phyloP scores from a whole-genome alignment of 1,140 invertebrate species.

The Dryas iulia region DNA sequence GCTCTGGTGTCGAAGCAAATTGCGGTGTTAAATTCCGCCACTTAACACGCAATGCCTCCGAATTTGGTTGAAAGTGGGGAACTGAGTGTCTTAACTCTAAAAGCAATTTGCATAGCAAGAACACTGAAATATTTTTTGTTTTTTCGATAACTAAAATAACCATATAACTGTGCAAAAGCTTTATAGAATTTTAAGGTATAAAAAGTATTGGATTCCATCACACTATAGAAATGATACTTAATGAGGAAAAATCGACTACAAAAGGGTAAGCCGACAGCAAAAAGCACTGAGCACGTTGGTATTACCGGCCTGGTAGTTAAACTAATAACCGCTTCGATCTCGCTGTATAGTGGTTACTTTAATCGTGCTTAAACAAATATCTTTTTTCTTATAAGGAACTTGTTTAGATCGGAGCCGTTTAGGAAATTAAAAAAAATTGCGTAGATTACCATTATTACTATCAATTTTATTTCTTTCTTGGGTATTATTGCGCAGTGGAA shows the following conservation, averaged over 20 bases:
- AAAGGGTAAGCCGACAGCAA: conserved; percentile 49
- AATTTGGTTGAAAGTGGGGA: no score
- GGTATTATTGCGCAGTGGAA: no score
- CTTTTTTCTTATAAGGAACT: not conserved
- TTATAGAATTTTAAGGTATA: not conserved
- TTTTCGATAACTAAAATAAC: not conserved
- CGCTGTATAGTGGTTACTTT: conserved; percentile 17
- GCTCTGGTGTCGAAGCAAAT: no score
- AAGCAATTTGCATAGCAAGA: not conserved
- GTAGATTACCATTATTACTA: not conserved
- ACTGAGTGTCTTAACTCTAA: no score
- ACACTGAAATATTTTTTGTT: not conserved
- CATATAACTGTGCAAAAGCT: not conserved
- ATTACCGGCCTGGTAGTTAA: conserved; percentile 40
- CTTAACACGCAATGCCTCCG: no score
- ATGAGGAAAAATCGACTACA: conserved; percentile 50
- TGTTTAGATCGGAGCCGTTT: not conserved
- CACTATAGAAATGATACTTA: conserved; percentile 32
- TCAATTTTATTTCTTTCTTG: not conserved
- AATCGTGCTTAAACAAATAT: conserved; percentile 15
- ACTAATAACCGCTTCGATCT: conserved; percentile 55
- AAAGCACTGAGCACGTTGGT: conserved; percentile 42
- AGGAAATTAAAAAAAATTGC: not conserved
- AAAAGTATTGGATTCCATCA: conserved; percentile 24
- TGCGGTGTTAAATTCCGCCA: no score